Evolutionary conservation across 2,888 invertebrate genomes (phyloP), one percentile per base, ranked within the genome.

Genomic region (Cabera pusaria): DNA sequence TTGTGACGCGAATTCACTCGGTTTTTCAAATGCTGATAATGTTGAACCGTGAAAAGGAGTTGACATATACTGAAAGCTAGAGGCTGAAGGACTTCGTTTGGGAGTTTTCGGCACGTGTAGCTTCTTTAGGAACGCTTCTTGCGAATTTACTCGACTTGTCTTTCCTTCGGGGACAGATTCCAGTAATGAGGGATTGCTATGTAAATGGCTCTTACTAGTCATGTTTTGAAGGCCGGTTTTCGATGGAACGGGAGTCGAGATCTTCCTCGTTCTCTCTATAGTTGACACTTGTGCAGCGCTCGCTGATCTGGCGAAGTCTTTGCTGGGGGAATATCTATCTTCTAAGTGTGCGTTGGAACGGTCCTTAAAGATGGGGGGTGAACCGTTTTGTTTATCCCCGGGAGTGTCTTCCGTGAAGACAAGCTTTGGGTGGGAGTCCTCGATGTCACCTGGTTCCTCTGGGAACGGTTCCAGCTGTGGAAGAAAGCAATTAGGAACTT

Each of bases 41-140:
- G 96, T 95, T 21, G 96, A 95, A 0, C 96, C 96, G 56, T 96
- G 96, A 64, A 95, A 96, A 0, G 96, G 95, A 0, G 96, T 96
- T 25, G 94, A 94, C 68, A 96, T 92, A 62, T 96, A 96, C 47
- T 95, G 93, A 54, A 96, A 95, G 26, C 95, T 95, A 18, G 95
- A 95, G 0, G 93, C 93, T 0, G 95, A 95, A 0, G 95, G 94
- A 12, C 93, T 95, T 0, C 92, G 90, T 61, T 90, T 92, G 0
- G 93, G 93, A 1, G 91, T 82, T 26, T 90, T 90, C 0, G 81
- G 80, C 0, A 78, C 72, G 0, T 72, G 61, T 1, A 83, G 38
- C 6, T 85, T 85, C 36, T 77, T 90, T 0, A 80, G 63, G 7
- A 87, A 85, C 0, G 74, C 67, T 8, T 88, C 87, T 6, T 74